Percentiles rank a stretch among this genome's conserved stretches.
Evolutionary conservation across 2,113 vertebrate species (phyloP).

Genomic region (Protomyctophum bolini): DNA sequence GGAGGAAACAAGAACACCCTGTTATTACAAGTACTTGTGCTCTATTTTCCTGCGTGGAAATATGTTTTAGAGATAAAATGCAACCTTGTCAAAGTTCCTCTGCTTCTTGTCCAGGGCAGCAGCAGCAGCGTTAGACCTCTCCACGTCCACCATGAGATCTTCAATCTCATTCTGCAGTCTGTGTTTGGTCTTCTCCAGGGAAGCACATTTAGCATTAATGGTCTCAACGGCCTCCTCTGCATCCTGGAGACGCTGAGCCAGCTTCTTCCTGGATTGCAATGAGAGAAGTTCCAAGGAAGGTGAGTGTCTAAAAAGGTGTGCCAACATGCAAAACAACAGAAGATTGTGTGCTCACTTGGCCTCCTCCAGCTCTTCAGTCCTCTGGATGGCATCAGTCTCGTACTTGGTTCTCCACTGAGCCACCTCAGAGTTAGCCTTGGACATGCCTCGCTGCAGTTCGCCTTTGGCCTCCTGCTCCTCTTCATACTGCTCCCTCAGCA

Average conservation of each 20-base stretch:
- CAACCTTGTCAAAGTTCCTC: slow-evolving; percentile 90
- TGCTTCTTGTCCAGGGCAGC: slow-evolving; percentile 91
- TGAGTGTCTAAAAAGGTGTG: slow-evolving; percentile 16
- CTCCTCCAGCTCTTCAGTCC: slow-evolving; percentile 91
- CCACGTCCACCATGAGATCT: slow-evolving; percentile 90
- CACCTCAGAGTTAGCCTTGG: slow-evolving; percentile 87
- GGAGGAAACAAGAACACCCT: background rate
- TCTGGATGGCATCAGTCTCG: slow-evolving; percentile 92
- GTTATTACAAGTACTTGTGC: too few relatives aligned
- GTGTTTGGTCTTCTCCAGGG: slow-evolving; percentile 92
- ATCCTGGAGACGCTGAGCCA: slow-evolving; percentile 89
- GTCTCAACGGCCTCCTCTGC: slow-evolving; percentile 88
- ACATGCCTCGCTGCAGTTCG: slow-evolving; percentile 81
- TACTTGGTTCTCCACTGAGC: slow-evolving; percentile 93
- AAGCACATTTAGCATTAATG: slow-evolving; percentile 90
- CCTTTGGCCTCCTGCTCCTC: slow-evolving; percentile 84
- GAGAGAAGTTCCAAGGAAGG: slow-evolving; percentile 13
- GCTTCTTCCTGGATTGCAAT: slow-evolving; percentile 81
- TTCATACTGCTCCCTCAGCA: slow-evolving; percentile 85
- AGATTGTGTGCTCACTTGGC: slow-evolving; percentile 83
- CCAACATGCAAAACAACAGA: slow-evolving; percentile 83
- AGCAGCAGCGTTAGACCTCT: slow-evolving; percentile 81
- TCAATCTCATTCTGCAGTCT: slow-evolving; percentile 91
- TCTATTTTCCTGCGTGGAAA: background rate
- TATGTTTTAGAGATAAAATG: too few relatives aligned